Base-by-base conservation (phyloP, 2,797 vertebrate genomes). In the Cercopithecus neglectus region DNA sequence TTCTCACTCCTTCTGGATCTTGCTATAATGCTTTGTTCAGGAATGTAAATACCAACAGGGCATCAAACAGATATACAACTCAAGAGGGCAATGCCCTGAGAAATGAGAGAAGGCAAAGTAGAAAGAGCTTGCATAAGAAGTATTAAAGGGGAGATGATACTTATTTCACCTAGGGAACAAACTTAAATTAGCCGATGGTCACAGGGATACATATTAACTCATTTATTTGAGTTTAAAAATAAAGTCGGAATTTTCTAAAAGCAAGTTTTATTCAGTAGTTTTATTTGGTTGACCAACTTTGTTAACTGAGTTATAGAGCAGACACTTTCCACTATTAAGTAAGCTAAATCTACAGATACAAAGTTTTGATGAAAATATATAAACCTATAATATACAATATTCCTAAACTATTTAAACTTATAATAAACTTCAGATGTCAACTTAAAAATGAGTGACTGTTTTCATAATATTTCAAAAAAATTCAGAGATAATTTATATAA, bases 201-300 rank as follows among this genome's bases (percentile, higher is more conserved):
- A 85, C 22, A 96, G 39, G 53, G 46, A 59, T 86, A 90, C 14
- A 94, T 57, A 84, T 55, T 74, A 96, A 96, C n/a, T 89, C 26
- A 93, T 89, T 74, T 85, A 89, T 74, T 46, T 80, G 53, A 96
- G 28, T 59, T 93, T 91, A 93, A 96, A 93, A 76, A 74, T 80
- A 78, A 94, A 91, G 57, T 85, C 17, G 75, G 39, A 81, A 74
- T 88, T 91, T 93, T 93, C 80, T 91, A 82, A 79, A 55, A 79
- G 78, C 78, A 94, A 83, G 30, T 89, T 96, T 91, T 55, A 86
- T 70, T 92, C 57, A 93, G n/a, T 89, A 70, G 22, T 93, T 81
- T 74, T 76, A 89, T 84, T 82, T 59, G 48, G 30, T 36, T 91
- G 36, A 84, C 33, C 91, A 85, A 7, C 87, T 96, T 96, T 92